Conservation (phyloP, 2,113 vertebrate genomes). For the Sciurus niger region DNA sequence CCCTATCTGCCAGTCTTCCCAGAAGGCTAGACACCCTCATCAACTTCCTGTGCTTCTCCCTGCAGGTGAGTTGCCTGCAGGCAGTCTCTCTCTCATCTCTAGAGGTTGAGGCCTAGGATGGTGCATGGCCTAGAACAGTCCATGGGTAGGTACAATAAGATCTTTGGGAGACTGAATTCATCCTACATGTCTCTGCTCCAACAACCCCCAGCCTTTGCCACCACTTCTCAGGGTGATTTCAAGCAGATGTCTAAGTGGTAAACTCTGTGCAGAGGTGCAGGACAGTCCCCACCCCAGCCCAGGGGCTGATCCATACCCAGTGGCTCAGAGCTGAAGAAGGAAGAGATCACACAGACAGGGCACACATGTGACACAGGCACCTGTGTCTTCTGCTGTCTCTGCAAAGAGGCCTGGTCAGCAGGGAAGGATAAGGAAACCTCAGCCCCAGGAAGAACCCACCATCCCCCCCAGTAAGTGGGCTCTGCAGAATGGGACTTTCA, state of each 20-base stretch:
- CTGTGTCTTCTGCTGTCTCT: rapidly evolving
- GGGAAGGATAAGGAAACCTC: not conserved
- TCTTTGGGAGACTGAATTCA: not conserved
- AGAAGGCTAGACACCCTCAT: not conserved
- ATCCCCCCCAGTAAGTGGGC: not conserved
- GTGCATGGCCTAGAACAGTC: too few relatives aligned
- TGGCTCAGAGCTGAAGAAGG: not conserved
- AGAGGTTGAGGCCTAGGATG: too few relatives aligned
- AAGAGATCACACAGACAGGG: not conserved
- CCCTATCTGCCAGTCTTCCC: not conserved
- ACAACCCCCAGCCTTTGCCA: not conserved
- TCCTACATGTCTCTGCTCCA: not conserved
- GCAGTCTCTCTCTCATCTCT: not conserved
- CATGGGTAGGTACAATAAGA: too few relatives aligned
- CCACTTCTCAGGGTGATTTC: not conserved
- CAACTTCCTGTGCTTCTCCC: not conserved
- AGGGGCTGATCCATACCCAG: not conserved
- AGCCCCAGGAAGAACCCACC: not conserved
- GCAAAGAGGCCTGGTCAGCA: rapidly evolving
- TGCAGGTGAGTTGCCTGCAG: not conserved
- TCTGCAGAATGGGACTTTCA: not conserved
- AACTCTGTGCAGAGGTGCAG: not conserved
- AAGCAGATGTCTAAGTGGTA: not conserved
- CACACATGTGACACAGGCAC: too few relatives aligned
- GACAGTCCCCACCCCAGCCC: not conserved